Percentiles rank a stretch among this genome's conserved stretches.
Conservation (phyloP, 2,888 invertebrate species). For the Drosophila formosana region DNA sequence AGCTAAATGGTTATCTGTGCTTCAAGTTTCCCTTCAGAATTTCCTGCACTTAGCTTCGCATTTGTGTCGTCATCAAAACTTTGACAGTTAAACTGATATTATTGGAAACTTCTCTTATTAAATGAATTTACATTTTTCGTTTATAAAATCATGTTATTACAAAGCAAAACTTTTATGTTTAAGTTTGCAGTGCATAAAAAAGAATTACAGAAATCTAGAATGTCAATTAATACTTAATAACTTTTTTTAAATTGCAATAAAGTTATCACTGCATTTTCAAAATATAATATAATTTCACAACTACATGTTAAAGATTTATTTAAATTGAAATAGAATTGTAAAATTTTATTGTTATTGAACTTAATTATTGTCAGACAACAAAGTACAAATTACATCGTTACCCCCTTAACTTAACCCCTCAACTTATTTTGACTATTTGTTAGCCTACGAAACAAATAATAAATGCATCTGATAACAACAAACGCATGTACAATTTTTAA, state of each 20-base stretch:
- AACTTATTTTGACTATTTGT: not conserved
- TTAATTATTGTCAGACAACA: not conserved
- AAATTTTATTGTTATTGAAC: too few species aligned
- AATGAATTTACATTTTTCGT: not conserved
- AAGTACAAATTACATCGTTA: not conserved
- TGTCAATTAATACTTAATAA: too few species aligned
- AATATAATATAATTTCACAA: too few species aligned
- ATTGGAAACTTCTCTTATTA: not conserved
- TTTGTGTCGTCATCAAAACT: slow-evolving; percentile 9
- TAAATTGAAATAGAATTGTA: too few species aligned
- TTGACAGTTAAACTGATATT: slow-evolving; percentile 1
- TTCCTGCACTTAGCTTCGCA: slow-evolving; percentile 15
- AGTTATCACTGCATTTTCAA: too few species aligned
- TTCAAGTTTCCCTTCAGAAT: slow-evolving; percentile 1
- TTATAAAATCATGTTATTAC: not conserved
- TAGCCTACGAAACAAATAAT: not conserved
- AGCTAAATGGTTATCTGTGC: slow-evolving; percentile 26
- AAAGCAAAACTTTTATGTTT: not conserved
- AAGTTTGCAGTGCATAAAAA: too few species aligned
- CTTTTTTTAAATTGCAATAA: too few species aligned
- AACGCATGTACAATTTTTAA: not conserved
- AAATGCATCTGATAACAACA: not conserved
- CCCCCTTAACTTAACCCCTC: not conserved
- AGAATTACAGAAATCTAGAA: too few species aligned
- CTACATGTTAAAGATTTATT: too few species aligned